These are phyloP conservation scores for Motacilla tschutschensis DNA, from an alignment of 2,113 vertebrate species.

Conservation along the genomic window DNA sequence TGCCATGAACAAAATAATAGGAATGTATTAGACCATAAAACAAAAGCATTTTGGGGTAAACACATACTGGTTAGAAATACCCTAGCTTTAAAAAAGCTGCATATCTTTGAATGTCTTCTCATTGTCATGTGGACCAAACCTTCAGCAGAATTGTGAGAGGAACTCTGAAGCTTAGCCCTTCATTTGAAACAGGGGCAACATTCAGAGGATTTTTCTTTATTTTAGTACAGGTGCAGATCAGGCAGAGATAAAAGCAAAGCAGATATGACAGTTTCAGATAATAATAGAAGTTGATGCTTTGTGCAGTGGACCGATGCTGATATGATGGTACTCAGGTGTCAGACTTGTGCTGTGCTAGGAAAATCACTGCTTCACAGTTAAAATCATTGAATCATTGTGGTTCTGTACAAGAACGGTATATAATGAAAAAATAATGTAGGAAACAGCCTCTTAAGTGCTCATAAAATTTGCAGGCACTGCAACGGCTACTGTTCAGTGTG, in stretches of 20 bases:
- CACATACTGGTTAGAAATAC: not conserved
- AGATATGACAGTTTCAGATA: not conserved
- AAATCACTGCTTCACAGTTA: constrained; percentile 26
- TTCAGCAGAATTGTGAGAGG: not conserved
- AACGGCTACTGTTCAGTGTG: not conserved
- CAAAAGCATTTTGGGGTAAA: not conserved
- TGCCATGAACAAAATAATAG: not conserved
- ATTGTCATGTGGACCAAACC: not conserved
- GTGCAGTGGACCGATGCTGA: not conserved
- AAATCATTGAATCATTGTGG: constrained; percentile 28
- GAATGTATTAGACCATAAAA: not conserved
- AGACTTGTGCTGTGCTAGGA: constrained; percentile 36
- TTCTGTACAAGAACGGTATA: constrained; percentile 17
- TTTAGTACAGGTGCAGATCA: not conserved
- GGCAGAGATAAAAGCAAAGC: not conserved
- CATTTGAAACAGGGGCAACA: rapidly evolving
- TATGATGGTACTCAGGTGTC: constrained; percentile 57
- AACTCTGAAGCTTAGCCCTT: not conserved
- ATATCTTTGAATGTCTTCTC: not conserved
- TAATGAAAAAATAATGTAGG: constrained; percentile 54
- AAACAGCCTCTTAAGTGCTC: constrained; percentile 45
- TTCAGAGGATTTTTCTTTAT: not conserved
- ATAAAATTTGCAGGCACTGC: constrained; percentile 6
- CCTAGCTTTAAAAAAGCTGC: not conserved
- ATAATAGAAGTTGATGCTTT: constrained; percentile 12